A percentile compares a stretch with the other conserved stretches of the same genome.
phyloP scores from a whole-genome alignment of 2,888 invertebrate species.

The Hoplodrina blanda region DNA sequence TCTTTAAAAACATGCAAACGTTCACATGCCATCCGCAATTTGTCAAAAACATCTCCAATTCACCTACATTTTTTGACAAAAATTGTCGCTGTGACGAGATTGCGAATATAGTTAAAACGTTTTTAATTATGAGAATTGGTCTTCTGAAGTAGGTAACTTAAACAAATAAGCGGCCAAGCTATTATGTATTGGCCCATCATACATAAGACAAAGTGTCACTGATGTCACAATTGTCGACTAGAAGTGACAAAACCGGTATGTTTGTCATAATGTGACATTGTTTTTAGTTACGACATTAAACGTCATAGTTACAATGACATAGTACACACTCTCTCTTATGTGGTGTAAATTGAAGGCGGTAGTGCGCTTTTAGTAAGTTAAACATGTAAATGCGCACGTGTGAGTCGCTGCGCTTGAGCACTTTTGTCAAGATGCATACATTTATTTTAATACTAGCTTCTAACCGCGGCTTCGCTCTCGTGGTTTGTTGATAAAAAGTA shows the following conservation, averaged over 20 bases:
- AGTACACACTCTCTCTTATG: constrained; percentile 68
- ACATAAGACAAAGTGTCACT: background rate
- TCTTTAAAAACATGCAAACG: too few species aligned
- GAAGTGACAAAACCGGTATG: constrained; percentile 30
- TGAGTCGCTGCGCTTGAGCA: too few species aligned
- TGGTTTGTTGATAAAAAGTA: too few species aligned
- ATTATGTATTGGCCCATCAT: background rate
- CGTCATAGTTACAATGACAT: constrained; percentile 54
- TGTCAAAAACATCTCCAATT: too few species aligned
- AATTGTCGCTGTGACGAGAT: background rate
- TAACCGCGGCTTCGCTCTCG: too few species aligned
- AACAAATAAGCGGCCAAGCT: background rate
- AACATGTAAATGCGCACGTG: background rate
- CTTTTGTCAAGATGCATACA: too few species aligned
- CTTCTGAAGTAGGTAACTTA: background rate
- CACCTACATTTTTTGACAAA: too few species aligned
- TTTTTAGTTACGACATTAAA: constrained; percentile 69
- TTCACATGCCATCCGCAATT: too few species aligned
- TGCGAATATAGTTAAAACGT: background rate
- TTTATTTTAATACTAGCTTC: too few species aligned
- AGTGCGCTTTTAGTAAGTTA: background rate
- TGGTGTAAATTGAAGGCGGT: constrained; percentile 35
- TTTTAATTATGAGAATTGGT: background rate
- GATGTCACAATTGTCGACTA: constrained; percentile 26
- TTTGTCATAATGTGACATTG: constrained; percentile 49